Evolutionary conservation across 2,113 vertebrate genomes (phyloP).

Genomic region (Embiotoca jacksoni): DNA sequence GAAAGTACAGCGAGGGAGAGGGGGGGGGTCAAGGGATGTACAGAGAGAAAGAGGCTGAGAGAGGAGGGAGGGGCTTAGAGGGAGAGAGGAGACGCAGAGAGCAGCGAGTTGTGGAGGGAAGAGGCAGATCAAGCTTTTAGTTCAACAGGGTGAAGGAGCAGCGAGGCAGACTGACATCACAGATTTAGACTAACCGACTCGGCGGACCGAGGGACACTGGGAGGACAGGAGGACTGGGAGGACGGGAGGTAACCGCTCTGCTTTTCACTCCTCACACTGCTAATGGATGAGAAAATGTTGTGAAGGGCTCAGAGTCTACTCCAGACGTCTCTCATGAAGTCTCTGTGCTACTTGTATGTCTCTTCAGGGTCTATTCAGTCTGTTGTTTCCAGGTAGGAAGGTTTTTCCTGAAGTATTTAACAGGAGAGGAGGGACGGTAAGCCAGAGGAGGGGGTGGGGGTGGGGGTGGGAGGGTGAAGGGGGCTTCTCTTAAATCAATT

Average conservation of each 20-base stretch:
- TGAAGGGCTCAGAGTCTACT: not conserved
- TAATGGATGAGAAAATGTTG: slow-evolving; percentile 15
- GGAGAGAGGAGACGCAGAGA: slow-evolving; percentile 22
- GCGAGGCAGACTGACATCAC: not conserved
- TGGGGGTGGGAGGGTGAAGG: not conserved
- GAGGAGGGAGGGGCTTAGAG: slow-evolving; percentile 55
- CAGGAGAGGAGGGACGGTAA: slow-evolving; percentile 12
- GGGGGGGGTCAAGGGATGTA: slow-evolving; percentile 4
- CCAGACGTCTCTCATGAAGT: not conserved
- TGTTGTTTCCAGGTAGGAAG: not conserved
- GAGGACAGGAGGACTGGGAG: slow-evolving; percentile 5
- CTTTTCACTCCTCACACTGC: slow-evolving; percentile 24
- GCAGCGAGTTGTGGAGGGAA: not conserved
- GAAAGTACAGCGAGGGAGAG: not conserved
- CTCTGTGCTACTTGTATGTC: not conserved
- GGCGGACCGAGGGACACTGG: slow-evolving; percentile 29
- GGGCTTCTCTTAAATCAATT: slow-evolving; percentile 44
- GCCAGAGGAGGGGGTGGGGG: not conserved
- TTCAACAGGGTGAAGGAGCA: slow-evolving; percentile 29
- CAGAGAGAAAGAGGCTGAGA: slow-evolving; percentile 18
- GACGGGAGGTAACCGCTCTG: slow-evolving; percentile 43
- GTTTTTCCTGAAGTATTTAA: slow-evolving; percentile 23
- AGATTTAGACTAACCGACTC: slow-evolving; percentile 27
- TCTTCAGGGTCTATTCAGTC: not conserved
- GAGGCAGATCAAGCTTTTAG: slow-evolving; percentile 19